phyloP scores from a whole-genome alignment of 2,113 vertebrate species.

The Pelvicachromis taeniatus region DNA sequence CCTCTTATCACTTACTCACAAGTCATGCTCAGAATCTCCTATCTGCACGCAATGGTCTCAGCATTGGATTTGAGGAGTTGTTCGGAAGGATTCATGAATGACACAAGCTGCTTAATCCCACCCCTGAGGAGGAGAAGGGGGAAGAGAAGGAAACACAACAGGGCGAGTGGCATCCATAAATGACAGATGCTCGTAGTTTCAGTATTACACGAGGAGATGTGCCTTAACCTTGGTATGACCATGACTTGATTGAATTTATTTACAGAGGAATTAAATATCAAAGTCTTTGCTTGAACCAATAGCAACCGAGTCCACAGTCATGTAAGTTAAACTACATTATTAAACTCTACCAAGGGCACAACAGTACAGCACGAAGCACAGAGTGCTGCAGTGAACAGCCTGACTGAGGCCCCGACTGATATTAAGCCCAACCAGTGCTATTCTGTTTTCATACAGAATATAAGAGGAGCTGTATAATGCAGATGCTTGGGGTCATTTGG shows the following conservation, averaged over 20 bases:
- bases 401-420: neutral
- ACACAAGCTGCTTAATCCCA: neutral
- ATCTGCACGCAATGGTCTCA: neutral
- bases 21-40: neutral
- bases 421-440: neutral
- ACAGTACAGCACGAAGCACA: neutral
- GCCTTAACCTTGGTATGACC: slow-evolving; percentile 9
- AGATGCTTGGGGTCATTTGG: neutral
- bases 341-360: slow-evolving; percentile 17
- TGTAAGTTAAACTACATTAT: neutral
- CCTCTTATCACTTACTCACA: neutral
- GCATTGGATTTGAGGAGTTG: neutral
- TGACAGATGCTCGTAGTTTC: neutral
- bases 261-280: neutral
- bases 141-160: neutral
- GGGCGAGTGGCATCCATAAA: neutral
- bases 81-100: neutral
- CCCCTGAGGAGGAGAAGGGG: neutral
- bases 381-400: neutral
- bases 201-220: neutral
- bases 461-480: neutral
- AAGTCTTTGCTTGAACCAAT: neutral
- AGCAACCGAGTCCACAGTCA: neutral
- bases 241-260: neutral
- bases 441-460: neutral